These are phyloP conservation scores for Papilio xuthus DNA, from an alignment of 1,140 invertebrate genomes.

Conservation along the genomic window DNA sequence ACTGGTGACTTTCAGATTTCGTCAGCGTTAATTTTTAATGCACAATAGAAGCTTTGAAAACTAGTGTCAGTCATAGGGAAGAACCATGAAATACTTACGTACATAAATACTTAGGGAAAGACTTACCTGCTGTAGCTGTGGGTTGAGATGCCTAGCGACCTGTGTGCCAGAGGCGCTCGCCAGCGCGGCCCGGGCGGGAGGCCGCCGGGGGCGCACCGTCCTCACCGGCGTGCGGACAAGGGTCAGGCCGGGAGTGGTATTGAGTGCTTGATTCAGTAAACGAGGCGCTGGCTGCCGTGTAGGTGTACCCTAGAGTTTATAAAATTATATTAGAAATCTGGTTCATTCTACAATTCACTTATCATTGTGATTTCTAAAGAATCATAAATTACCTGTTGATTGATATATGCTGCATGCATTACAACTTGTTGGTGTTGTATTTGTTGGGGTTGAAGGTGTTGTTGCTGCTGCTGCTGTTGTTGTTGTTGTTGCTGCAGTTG, in stretches of 20 bases:
- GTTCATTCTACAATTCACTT: background rate
- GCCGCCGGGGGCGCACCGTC: constrained; percentile 58
- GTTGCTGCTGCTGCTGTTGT: constrained; percentile 55
- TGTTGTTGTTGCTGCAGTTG: constrained; percentile 58
- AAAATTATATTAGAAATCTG: background rate
- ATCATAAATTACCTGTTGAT: constrained; percentile 51
- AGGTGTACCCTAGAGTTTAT: constrained; percentile 54
- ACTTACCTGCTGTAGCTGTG: constrained; percentile 59
- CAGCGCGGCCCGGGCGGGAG: constrained; percentile 50
- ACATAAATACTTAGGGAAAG: background rate
- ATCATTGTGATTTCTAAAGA: background rate
- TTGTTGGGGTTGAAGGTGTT: constrained; percentile 62
- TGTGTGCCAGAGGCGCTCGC: constrained; percentile 50
- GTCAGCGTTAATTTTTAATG: no score
- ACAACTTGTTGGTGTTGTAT: constrained; percentile 74
- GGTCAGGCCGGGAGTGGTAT: constrained; percentile 55
- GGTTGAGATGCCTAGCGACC: constrained; percentile 56
- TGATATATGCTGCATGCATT: constrained; percentile 75
- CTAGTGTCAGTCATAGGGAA: no score
- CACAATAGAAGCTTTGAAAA: no score
- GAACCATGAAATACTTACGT: no score
- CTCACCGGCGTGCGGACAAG: constrained; percentile 66
- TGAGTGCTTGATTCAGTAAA: constrained; percentile 66
- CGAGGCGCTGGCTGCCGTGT: constrained; percentile 56
- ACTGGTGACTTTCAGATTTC: no score